Evolutionary conservation across 1,140 invertebrate genomes (phyloP), one percentile per base, ranked within the genome.

Genomic region (Pygmarrhopalites habei): DNA sequence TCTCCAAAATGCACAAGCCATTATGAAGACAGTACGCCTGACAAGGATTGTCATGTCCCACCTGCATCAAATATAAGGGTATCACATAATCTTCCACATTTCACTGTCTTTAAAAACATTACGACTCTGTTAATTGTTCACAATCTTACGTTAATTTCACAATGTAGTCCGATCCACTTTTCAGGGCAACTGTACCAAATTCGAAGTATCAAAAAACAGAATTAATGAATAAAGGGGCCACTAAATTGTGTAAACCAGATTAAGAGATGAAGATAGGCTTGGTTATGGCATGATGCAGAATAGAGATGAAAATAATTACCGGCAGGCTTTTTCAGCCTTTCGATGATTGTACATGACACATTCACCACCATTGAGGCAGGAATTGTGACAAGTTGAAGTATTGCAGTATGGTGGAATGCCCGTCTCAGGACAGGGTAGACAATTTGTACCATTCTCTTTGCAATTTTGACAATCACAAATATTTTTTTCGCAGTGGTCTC

Each of bases 21-120:
- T 78, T 77, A 67, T 85, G 81, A 25, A 77, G 65, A 72, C 85
- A 86, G 59, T 74, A 76, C 51, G 76, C 75, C 1, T 75, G 72
- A 72, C 86, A 88, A 3, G 81, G 78, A 75, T 85, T 81, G 62
- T 81, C 81, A 60, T 35, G 32, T 17, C 32, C 79, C n/a, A n/a
- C n/a, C n/a, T n/a, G n/a, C n/a, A n/a, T n/a, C n/a, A n/a, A n/a
- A n/a, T n/a, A n/a, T n/a, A n/a, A n/a, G n/a, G n/a, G n/a, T n/a
- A n/a, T n/a, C n/a, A n/a, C n/a, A n/a, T n/a, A n/a, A n/a, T n/a
- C n/a, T n/a, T n/a, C n/a, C n/a, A n/a, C n/a, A n/a, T n/a, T n/a
- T n/a, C n/a, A n/a, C n/a, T n/a, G n/a, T n/a, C n/a, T n/a, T n/a
- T n/a, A n/a, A n/a, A n/a, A n/a, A n/a, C n/a, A n/a, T n/a, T n/a